Percentiles rank a stretch among this genome's conserved stretches.
phyloP scores from a whole-genome alignment of 2,113 vertebrate genomes.

The Tachycineta bicolor region DNA sequence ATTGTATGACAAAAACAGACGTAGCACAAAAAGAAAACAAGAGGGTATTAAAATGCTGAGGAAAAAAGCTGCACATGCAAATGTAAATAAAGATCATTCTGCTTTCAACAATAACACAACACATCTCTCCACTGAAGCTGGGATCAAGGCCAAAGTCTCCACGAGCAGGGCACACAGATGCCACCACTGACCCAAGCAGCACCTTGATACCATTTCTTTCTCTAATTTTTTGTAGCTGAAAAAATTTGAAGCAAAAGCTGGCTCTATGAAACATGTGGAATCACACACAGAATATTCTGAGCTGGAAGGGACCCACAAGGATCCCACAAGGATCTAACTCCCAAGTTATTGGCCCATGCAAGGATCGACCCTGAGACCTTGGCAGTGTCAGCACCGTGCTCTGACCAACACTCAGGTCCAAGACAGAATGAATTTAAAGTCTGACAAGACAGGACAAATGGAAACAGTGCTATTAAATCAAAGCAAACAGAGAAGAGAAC shows the following conservation, averaged over 20 bases:
- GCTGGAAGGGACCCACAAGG: background rate
- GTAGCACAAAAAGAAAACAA: background rate
- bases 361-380: background rate
- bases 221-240: background rate
- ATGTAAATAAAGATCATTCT: background rate
- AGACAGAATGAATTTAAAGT: background rate
- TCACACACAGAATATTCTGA: background rate
- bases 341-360: background rate
- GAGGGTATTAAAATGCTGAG: background rate
- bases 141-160: background rate
- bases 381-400: background rate
- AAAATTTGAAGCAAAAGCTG: background rate
- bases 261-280: background rate
- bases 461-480: background rate
- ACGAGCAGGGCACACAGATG: background rate
- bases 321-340: background rate
- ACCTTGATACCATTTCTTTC: background rate
- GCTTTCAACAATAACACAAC: background rate
- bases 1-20: background rate
- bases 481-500: background rate
- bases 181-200: background rate
- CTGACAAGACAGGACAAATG: constrained; percentile 38
- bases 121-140: background rate
- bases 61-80: background rate
- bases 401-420: background rate